Conservation (phyloP, 2,113 vertebrate genomes). For the Megalops atlanticus region DNA sequence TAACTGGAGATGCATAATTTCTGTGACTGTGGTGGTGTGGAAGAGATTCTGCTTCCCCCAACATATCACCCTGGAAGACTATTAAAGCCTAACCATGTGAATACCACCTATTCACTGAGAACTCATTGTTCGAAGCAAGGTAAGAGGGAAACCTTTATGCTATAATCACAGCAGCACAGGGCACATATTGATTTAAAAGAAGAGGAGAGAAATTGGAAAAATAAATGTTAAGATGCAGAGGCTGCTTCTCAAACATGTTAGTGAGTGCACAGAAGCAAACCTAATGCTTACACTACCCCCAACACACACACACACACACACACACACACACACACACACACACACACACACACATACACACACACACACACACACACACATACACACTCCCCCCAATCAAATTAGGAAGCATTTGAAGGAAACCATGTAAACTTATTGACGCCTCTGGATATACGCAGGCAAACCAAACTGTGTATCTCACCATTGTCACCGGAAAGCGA, state of each 20-base stretch:
- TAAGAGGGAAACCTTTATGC: constrained; percentile 74
- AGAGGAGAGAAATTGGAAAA: constrained; percentile 60
- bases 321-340: too few relatives aligned
- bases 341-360: too few relatives aligned
- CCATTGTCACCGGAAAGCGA: constrained; percentile 24
- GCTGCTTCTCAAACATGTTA: constrained; percentile 44
- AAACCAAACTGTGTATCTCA: constrained; percentile 29
- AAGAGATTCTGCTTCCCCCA: constrained; percentile 47
- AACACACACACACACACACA: too few relatives aligned
- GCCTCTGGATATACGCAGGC: constrained; percentile 32
- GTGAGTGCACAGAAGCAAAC: constrained; percentile 36
- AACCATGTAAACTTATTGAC: constrained; percentile 39
- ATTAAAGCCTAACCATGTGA: constrained; percentile 75
- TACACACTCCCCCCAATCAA: constrained; percentile 40
- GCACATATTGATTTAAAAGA: constrained; percentile 58
- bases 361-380: too few relatives aligned
- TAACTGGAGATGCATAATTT: constrained; percentile 38
- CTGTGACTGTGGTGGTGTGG: constrained; percentile 42
- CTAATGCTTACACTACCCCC: too few relatives aligned
- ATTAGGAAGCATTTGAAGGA: constrained; percentile 40
- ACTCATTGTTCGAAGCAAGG: constrained; percentile 74
- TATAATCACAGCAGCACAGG: constrained; percentile 65
- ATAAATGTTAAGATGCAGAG: constrained; percentile 66
- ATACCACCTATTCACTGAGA: constrained; percentile 65
- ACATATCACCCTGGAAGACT: constrained; percentile 64